Percentiles rank a stretch among this genome's conserved stretches.
phyloP scores from a whole-genome alignment of 2,888 invertebrate genomes.

The Tipula vernalis region DNA sequence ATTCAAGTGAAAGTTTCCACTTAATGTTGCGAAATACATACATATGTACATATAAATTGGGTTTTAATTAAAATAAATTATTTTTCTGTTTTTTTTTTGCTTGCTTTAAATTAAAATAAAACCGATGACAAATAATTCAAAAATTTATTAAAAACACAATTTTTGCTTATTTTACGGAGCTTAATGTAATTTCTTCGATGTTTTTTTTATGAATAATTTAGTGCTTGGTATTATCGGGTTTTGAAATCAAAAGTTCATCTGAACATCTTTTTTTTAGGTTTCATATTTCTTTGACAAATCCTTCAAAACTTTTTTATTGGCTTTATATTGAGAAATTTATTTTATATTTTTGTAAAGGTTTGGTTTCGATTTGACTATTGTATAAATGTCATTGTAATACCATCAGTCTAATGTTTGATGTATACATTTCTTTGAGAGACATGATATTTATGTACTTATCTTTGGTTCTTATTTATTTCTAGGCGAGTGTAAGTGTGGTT shows the following conservation, averaged over 20 bases:
- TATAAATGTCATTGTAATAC: neutral
- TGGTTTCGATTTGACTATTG: neutral
- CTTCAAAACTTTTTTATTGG: neutral
- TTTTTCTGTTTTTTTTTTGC: neutral
- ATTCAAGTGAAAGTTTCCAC: neutral
- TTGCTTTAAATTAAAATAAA: neutral
- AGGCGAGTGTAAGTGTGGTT: slow-evolving; percentile 35
- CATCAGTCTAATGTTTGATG: neutral
- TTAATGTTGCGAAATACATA: neutral
- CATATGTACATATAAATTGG: neutral
- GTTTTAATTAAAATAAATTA: neutral
- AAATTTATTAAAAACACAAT: neutral
- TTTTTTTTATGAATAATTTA: neutral
- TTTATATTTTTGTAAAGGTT: neutral
- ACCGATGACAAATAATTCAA: neutral
- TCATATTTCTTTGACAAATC: neutral
- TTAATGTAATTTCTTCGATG: neutral
- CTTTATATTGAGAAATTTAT: neutral
- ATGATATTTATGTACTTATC: neutral
- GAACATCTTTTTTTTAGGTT: neutral
- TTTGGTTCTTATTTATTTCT: neutral
- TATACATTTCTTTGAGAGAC: neutral
- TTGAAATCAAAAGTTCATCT: neutral
- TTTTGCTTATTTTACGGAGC: neutral
- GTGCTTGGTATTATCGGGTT: neutral